These are phyloP conservation scores for Vulpes vulpes DNA, from an alignment of 2,113 vertebrate species.

Conservation along the genomic window DNA sequence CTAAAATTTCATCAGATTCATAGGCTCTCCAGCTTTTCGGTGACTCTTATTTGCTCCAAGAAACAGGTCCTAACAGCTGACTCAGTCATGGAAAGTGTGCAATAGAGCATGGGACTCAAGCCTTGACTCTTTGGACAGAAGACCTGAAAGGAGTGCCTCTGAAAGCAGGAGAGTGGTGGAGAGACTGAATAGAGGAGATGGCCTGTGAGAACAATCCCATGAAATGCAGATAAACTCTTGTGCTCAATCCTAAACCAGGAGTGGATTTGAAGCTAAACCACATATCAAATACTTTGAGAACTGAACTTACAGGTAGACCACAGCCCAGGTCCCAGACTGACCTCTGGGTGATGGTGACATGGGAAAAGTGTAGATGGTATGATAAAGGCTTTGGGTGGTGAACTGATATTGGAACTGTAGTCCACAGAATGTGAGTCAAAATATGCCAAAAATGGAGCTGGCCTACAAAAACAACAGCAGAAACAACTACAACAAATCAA, in stretches of 20 bases:
- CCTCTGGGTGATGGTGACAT: neutral
- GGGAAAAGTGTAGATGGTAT: neutral
- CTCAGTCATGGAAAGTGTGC: neutral
- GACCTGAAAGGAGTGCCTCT: neutral
- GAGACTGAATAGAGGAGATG: neutral
- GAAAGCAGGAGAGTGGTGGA: neutral
- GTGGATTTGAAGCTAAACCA: neutral
- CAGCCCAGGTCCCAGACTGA: neutral
- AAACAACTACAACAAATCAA: neutral
- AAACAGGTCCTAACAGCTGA: neutral
- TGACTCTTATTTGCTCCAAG: neutral
- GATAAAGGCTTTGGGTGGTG: neutral
- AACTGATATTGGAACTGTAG: neutral
- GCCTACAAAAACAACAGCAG: neutral
- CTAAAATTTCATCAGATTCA: neutral
- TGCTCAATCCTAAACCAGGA: neutral
- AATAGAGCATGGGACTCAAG: neutral
- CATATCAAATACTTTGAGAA: neutral
- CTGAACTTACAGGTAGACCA: neutral
- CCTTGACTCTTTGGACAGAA: neutral
- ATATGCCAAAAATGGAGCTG: neutral
- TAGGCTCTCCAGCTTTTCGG: neutral
- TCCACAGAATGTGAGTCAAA: neutral
- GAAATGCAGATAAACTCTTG: neutral
- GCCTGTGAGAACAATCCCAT: neutral